Evolutionary conservation across 2,888 invertebrate genomes (phyloP).

Genomic region (Colostygia pectinataria): DNA sequence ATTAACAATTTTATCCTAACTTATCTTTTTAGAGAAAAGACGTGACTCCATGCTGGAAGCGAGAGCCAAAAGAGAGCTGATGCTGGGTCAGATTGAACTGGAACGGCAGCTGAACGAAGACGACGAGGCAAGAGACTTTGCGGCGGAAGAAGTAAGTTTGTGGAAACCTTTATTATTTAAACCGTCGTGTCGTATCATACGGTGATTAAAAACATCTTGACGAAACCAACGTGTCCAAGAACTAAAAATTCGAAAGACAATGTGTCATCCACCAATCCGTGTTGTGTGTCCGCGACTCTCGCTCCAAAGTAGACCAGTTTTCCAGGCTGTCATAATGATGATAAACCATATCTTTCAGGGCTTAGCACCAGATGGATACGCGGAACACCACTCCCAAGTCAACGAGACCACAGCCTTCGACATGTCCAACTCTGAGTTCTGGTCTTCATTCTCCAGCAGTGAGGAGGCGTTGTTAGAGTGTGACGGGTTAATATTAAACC

Average conservation of each 20-base stretch:
- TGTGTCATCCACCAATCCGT: too few species aligned
- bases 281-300: too few species aligned
- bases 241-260: too few species aligned
- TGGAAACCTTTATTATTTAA: too few species aligned
- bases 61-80: slow-evolving; percentile 73
- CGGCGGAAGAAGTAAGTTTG: slow-evolving; percentile 84
- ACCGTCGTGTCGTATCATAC: too few species aligned
- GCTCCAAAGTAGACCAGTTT: too few species aligned
- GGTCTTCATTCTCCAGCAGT: slow-evolving; percentile 91
- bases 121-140: slow-evolving; percentile 84
- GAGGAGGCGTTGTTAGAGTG: slow-evolving; percentile 90
- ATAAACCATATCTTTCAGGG: slow-evolving; percentile 73
- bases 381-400: slow-evolving; percentile 84
- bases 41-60: slow-evolving; percentile 58
- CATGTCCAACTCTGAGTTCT: slow-evolving; percentile 90
- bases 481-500: slow-evolving; percentile 87
- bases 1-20: too few species aligned
- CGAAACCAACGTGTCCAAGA: too few species aligned
- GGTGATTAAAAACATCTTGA: too few species aligned
- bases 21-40: slow-evolving; percentile 57
- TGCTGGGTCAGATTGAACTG: slow-evolving; percentile 75
- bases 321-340: too few species aligned
- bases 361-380: slow-evolving; percentile 84
- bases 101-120: slow-evolving; percentile 78
- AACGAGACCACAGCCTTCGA: slow-evolving; percentile 87